Evolutionary conservation across 2,888 invertebrate genomes (phyloP), one percentile per base, ranked within the genome.

Genomic region (Arctia plantaginis): DNA sequence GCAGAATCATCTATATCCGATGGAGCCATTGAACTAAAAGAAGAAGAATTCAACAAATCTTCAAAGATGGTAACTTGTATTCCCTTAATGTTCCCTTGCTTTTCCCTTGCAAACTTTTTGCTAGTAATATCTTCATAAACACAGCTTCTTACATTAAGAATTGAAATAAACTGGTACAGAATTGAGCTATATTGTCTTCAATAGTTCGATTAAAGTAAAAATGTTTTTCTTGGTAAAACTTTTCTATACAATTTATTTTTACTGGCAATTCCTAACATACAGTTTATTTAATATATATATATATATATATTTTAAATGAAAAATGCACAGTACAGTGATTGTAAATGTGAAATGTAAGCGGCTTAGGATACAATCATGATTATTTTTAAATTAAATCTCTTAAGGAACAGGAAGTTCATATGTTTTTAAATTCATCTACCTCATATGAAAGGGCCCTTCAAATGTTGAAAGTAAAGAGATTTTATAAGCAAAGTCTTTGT

Each of bases 401-500:
- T 6, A 18, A 47, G 47, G 18, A 2, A 18, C 18, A 7, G 20
- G 6, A 30, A 62, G 30, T 30, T 18, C 4, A 30, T 62, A 18
- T 62, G 18, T 30, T 62, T 62, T 62, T 62, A 30, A 62, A 8
- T 62, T 62, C 62, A 30, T 62, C 15, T 67, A 47, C 67, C 67
- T 67, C 67, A 47, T 67, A 67, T 67, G 67, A 12, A 44, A 47
- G 44, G 23, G 12, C 4, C n/a, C 30, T 30, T 30, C 4, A 44
- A 44, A 30, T 30, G 62, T 62, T 62, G 30, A 59, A 59, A 59
- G 62, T 30, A 62, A 15, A 62, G 8, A 62, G 18, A 30, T 2
- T 15, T 18, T 62, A 30, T 30, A 18, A 62, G 18, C 18, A 67
- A 67, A 47, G 30, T 13, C 30, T 30, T 18, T 47, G 33, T 20